Evolutionary conservation across 2,113 vertebrate species (phyloP), one percentile per base, ranked within the genome.

Genomic region (Anoplopoma fimbria): DNA sequence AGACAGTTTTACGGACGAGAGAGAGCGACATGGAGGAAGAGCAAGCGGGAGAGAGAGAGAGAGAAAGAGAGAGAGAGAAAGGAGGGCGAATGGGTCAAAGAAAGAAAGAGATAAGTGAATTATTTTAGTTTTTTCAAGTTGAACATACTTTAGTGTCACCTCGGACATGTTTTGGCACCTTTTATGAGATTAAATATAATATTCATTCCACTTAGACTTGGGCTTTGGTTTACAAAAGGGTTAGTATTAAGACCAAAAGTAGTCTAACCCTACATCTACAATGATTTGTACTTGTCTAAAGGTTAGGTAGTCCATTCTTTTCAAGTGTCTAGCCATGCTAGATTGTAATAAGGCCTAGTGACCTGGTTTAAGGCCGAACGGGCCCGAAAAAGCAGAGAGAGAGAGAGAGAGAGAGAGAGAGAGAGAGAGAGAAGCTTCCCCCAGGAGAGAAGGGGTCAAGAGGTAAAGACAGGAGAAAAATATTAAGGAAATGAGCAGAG

Each of bases 91-190:
- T 3, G 51, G 29, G 23, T 31, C 33, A 9, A 36, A 70, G 47
- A 67, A 23, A 55, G 55, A 65, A 31, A 76, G 13, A 74, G 8
- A 74, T 38, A 67, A 31, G 83, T 74, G 80, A 75, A 88, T 90
- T 31, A 75, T 84, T 79, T 34, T 12, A n/a, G 31, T 77, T 85
- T 88, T 77, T 25, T 86, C 49, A 40, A 69, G 78, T 69, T 77
- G 25, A 64, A 17, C 45, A 19, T 69, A 57, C 61, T 93, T 93
- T 93, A 93, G 89, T 81, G 93, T 94, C 93, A 80, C 72, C 19
- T 63, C 1, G 70, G 93, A 94, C 93, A 91, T 84, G 76, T 92
- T 94, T 94, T 93, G 92, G 90, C 87, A 91, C 86, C 79, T 85
- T 65, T 31, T 64, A 68, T 67, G 33, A 89, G 75, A 90, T 87